Conservation (phyloP, 2,113 vertebrate genomes). For the Vulpes lagopus region DNA sequence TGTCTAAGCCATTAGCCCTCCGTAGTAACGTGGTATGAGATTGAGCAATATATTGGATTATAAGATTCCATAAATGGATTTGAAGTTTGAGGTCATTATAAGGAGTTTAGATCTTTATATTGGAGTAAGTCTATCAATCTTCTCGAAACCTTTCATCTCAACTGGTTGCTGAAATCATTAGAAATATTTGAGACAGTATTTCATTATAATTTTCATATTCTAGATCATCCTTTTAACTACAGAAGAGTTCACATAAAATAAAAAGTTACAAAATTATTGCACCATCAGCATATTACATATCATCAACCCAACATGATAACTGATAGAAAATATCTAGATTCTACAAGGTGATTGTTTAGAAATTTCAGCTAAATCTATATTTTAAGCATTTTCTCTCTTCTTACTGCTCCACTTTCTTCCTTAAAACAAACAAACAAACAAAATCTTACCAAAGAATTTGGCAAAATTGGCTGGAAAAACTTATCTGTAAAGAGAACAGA, state of each 20-base stretch:
- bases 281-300: neutral
- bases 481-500: neutral
- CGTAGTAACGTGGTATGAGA: neutral
- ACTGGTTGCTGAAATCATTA: neutral
- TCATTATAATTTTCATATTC: neutral
- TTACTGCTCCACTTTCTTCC: rapidly evolving
- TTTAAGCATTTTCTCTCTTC: neutral
- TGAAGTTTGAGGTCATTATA: neutral
- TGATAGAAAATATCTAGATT: neutral
- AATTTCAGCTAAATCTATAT: neutral
- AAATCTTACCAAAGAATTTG: neutral
- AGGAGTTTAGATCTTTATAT: neutral
- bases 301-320: neutral
- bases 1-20: neutral
- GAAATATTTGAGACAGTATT: neutral
- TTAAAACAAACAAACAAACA: neutral
- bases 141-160: neutral
- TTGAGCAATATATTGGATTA: neutral
- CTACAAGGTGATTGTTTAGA: neutral
- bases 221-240: neutral
- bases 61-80: constrained; percentile 14
- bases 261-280: neutral
- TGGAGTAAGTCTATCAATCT: neutral
- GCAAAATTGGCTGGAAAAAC: neutral
- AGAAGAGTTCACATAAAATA: neutral